Evolutionary conservation across 2,797 vertebrate genomes (phyloP).

Genomic region (Danio aesculapii): DNA sequence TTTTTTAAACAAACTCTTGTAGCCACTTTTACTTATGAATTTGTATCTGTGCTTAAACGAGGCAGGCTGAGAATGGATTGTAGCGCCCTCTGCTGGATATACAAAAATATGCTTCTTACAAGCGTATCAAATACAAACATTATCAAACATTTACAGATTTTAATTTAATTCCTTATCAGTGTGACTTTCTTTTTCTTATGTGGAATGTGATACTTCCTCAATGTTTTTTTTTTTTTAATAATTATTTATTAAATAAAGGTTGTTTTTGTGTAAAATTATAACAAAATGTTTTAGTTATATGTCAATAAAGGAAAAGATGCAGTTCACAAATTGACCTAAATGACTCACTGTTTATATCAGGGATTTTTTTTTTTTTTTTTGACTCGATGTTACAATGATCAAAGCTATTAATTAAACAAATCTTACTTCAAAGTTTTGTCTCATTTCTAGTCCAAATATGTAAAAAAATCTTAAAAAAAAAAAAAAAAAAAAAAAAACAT

Average conservation of each 20-base stretch:
- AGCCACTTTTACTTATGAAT: not conserved
- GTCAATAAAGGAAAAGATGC: not conserved
- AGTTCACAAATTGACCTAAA: not conserved
- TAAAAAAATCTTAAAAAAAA: too few relatives aligned
- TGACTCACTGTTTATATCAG: not conserved
- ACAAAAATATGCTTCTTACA: slow-evolving; percentile 1
- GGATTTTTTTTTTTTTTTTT: too few relatives aligned
- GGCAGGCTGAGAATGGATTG: not conserved
- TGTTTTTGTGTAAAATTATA: too few relatives aligned
- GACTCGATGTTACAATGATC: not conserved
- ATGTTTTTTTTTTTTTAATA: too few relatives aligned
- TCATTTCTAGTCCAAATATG: too few relatives aligned
- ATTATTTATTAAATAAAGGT: too few relatives aligned
- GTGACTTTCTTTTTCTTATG: not conserved
- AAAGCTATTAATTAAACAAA: not conserved
- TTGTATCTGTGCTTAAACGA: not conserved
- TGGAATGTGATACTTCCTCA: too few relatives aligned
- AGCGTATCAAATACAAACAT: too few relatives aligned
- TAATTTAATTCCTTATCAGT: not conserved
- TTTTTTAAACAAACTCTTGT: slow-evolving; percentile 27
- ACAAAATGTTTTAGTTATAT: not conserved
- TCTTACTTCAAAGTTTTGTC: too few relatives aligned
- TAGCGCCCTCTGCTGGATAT: slow-evolving; percentile 24
- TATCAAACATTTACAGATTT: not conserved
- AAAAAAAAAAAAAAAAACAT: too few relatives aligned